Base-by-base conservation (phyloP, 30 jellyfish, hydroid and myxozoan genomes). In the Aurelia sp. region DNA sequence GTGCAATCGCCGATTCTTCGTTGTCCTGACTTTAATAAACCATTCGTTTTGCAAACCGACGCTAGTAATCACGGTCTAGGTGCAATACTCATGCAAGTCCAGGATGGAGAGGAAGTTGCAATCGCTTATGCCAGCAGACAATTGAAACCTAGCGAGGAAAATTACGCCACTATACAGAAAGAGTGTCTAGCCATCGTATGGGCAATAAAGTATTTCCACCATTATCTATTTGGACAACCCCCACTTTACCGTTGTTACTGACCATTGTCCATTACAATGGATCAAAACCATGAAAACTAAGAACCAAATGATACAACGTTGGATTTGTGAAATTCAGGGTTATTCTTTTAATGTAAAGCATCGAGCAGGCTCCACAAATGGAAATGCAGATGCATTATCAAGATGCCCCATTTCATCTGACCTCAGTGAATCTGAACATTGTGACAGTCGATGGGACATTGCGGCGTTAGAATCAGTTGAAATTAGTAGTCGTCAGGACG, bases 61-160 rank as follows among this genome's bases (percentile, higher is more conserved):
- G 97, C 96, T n/a, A 20, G 78, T 33, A 59, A 72, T 67, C 30
- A 15, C 20, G 97, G 90, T 15, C 19, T 89, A n/a, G 97, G 97
- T 20, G 91, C 85, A 15, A 86, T 89, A 11, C 96, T 89, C 19
- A 62, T 85, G 6, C 97, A 89, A 60, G 61, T 48, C 8, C 63
- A 47, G 41, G 19, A 51, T 21, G 90, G 86, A 12, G 64, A 0
- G 58, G 94, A 74, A 50, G 74, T 19, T 12, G 97, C 81, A 12
- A 58, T 88, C 57, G 81, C 92, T 4, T 88, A 76, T 80, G 92
- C 92, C 18, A 68, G 93, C 44, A 75, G 82, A 60, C 58, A 19
- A 21, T 55, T 77, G 38, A 87, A 52, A 57, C 70, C 78, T 17
- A 20, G 82, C 40, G 86, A 87, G 18, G 52, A 12, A 22, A 80